Evolutionary conservation across 2,797 vertebrate species (phyloP).

Genomic region (Malacoctenus gilli): DNA sequence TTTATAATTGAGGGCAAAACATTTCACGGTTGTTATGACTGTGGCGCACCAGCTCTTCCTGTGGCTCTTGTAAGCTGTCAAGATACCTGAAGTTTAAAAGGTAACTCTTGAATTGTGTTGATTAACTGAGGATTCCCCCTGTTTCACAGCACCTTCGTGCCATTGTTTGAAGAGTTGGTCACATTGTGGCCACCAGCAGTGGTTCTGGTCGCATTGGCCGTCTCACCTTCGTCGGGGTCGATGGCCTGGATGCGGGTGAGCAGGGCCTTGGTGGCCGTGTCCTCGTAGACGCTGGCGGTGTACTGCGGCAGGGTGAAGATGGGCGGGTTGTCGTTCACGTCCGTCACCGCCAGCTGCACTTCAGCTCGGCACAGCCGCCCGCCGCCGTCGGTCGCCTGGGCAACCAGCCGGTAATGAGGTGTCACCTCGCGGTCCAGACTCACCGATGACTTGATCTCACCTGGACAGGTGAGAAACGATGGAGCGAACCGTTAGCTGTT

Average conservation of each 20-base stretch:
- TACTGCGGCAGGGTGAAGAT: conserved; percentile 88
- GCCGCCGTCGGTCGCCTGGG: conserved; percentile 90
- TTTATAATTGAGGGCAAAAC: no score
- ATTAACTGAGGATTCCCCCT: no score
- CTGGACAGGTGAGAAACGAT: conserved; percentile 70
- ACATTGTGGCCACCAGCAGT: no score
- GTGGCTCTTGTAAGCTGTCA: no score
- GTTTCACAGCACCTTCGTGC: no score
- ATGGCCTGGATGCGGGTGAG: conserved; percentile 92
- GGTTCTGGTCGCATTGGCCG: no score
- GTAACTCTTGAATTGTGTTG: no score
- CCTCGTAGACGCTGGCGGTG: conserved; percentile 89
- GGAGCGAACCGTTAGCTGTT: background rate
- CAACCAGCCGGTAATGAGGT: conserved; percentile 85
- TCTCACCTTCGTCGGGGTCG: conserved; percentile 91
- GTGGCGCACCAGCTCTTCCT: no score
- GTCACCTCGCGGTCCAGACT: conserved; percentile 88
- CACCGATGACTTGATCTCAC: conserved; percentile 88
- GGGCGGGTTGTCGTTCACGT: conserved; percentile 96
- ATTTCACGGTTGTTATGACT: no score
- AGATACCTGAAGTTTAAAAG: no score
- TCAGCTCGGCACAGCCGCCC: conserved; percentile 89
- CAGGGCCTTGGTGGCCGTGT: conserved; percentile 91
- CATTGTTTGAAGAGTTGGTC: no score
- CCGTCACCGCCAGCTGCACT: conserved; percentile 86